phyloP scores from a whole-genome alignment of 2,113 vertebrate species.

The Nansenia antarctica region DNA sequence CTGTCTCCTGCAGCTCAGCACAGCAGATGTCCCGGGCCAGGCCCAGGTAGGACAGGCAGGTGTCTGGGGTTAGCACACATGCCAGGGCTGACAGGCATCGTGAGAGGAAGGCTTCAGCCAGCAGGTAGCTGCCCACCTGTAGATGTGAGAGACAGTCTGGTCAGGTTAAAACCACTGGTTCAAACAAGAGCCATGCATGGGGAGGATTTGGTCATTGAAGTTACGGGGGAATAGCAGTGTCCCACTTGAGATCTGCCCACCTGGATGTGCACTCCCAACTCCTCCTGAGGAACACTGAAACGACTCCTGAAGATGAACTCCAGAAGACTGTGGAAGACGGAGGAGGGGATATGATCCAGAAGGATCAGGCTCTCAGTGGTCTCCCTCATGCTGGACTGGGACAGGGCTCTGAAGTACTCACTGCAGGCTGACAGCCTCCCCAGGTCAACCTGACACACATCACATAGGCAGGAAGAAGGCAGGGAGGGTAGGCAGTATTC shows the following conservation, averaged over 20 bases:
- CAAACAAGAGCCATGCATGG: too few species aligned
- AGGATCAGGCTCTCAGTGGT: slow-evolving; percentile 58
- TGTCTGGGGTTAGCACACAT: too few species aligned
- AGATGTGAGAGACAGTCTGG: background rate
- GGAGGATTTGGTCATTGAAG: too few species aligned
- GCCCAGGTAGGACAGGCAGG: too few species aligned
- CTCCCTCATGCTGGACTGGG: slow-evolving; percentile 77
- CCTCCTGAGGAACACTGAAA: slow-evolving; percentile 56
- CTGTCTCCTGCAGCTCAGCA: too few species aligned
- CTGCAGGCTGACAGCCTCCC: slow-evolving; percentile 66
- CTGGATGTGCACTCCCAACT: slow-evolving; percentile 63
- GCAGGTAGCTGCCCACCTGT: background rate
- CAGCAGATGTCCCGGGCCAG: too few species aligned
- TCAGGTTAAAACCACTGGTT: background rate
- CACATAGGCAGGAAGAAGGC: too few species aligned
- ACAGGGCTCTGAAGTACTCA: slow-evolving; percentile 75
- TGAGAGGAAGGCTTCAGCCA: too few species aligned
- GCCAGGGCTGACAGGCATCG: too few species aligned
- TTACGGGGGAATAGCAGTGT: too few species aligned
- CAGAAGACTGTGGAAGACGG: slow-evolving; percentile 67
- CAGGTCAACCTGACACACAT: slow-evolving; percentile 67
- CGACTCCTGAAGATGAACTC: slow-evolving; percentile 67
- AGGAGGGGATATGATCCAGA: slow-evolving; percentile 70
- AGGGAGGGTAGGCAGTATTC: too few species aligned
- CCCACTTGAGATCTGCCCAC: too few species aligned